Evolutionary conservation across 2,888 invertebrate genomes (phyloP), one percentile per base, ranked within the genome.

Genomic region (Eueremaeus valkanovi): DNA sequence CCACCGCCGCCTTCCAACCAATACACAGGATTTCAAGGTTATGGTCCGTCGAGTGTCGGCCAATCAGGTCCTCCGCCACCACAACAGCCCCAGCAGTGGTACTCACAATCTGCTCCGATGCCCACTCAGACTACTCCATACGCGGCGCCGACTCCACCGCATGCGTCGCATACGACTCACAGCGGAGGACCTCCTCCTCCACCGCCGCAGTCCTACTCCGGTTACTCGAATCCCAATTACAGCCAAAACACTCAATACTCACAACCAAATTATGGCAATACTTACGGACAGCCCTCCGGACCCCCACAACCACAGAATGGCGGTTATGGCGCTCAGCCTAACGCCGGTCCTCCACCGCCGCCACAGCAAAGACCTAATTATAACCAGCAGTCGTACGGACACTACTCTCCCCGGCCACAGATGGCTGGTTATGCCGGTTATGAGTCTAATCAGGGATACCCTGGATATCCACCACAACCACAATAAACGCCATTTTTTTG

Each of bases 391-490:
- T 58, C 55, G 45, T 78, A 76, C 63, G 63, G 61, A 9, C 78
- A 78, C 33, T 78, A 78, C 33, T 21, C 75, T 9, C 75, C 78
- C 0, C 42, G 78, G n/a, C 76, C 76, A n/a, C 76, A 75, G 8
- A 27, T 75, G n/a, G 29, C 55, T 21, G 27, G 40, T 24, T 51
- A 55, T 63, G 29, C 29, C 29, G 61, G 61, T 18, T 78, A 78
- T 72, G 78, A 77, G 72, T 66, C 66, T 21, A 75, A 70, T 51
- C 78, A 75, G 45, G 74, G 73, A 9, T 78, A 78, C 31, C n/a
- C 73, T 49, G 72, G 74, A 27, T 78, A 78, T 73, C 78, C 76
- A 31, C 68, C 74, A 31, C 78, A 78, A 63, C 76, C 72, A 24
- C 51, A 76, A 49, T 72, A 51, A 49, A 31, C 27, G 6, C 33